These are phyloP conservation scores for Zaprionus africanus DNA, from an alignment of 1,140 invertebrate genomes.

Conservation along the genomic window DNA sequence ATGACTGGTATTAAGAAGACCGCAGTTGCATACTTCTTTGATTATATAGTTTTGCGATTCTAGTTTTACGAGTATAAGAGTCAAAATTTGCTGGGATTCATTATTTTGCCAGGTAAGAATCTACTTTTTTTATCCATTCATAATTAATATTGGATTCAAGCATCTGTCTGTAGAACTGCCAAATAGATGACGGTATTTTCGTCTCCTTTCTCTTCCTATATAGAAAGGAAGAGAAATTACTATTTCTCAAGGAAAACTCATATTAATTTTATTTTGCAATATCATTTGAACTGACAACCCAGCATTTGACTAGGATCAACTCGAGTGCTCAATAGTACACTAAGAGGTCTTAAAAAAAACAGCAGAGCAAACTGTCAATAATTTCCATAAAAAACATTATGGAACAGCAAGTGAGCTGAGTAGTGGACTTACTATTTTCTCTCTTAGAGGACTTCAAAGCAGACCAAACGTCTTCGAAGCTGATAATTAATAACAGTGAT, in stretches of 20 bases:
- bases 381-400: neutral
- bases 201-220: too few species aligned
- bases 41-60: neutral
- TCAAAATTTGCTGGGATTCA: neutral
- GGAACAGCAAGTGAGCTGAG: neutral
- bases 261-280: too few species aligned
- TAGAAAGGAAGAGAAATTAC: too few species aligned
- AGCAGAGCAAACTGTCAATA: neutral
- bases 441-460: neutral
- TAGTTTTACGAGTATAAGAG: neutral
- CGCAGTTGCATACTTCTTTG: neutral
- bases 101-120: neutral
- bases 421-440: neutral
- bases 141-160: neutral
- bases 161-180: neutral
- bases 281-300: too few species aligned
- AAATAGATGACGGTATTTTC: too few species aligned
- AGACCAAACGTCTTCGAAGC: neutral
- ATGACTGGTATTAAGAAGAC: neutral
- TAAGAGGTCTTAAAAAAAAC: neutral
- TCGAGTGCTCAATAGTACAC: neutral
- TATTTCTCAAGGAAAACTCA: too few species aligned
- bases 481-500: conserved; percentile 1
- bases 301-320: neutral
- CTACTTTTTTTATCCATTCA: neutral